These are phyloP conservation scores for Carapus acus DNA, from an alignment of 2,797 vertebrate genomes.

Conservation along the genomic window DNA sequence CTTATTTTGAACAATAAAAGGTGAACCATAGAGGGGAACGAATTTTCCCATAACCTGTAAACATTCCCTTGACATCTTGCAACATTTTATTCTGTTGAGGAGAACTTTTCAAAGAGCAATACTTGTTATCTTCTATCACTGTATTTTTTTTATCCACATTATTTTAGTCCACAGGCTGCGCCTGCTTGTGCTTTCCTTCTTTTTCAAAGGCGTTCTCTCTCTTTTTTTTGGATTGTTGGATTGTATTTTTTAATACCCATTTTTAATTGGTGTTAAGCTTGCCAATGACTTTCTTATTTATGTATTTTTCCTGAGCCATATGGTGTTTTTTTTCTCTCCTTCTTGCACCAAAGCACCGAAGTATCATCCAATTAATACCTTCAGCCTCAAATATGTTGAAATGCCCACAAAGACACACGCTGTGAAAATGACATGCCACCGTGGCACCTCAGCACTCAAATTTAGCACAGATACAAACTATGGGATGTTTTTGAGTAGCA, in stretches of 20 bases:
- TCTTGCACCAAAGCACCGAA: neutral
- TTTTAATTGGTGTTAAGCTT: slow-evolving; percentile 28
- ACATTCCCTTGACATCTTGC: neutral
- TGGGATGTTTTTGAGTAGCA: too few species aligned
- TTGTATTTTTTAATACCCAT: slow-evolving; percentile 33
- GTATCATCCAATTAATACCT: neutral
- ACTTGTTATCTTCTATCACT: slow-evolving; percentile 12
- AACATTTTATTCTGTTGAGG: slow-evolving; percentile 4
- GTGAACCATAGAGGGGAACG: slow-evolving; percentile 5
- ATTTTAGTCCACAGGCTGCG: slow-evolving; percentile 21
- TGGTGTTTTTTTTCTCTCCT: neutral
- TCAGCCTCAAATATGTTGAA: neutral
- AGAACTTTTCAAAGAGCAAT: slow-evolving; percentile 1
- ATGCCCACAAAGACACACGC: neutral
- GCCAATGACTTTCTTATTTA: slow-evolving; percentile 19
- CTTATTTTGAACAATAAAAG: slow-evolving; percentile 2
- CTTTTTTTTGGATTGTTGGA: slow-evolving; percentile 22
- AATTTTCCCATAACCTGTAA: neutral
- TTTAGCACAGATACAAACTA: neutral
- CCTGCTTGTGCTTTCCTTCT: slow-evolving; percentile 17
- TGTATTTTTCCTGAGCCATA: slow-evolving; percentile 10
- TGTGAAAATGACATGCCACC: too few species aligned
- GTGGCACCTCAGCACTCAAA: neutral
- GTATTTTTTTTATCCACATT: slow-evolving; percentile 17
- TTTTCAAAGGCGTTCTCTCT: slow-evolving; percentile 22